Conservation (phyloP, 2,888 invertebrate genomes). For the Phoronis australis region DNA sequence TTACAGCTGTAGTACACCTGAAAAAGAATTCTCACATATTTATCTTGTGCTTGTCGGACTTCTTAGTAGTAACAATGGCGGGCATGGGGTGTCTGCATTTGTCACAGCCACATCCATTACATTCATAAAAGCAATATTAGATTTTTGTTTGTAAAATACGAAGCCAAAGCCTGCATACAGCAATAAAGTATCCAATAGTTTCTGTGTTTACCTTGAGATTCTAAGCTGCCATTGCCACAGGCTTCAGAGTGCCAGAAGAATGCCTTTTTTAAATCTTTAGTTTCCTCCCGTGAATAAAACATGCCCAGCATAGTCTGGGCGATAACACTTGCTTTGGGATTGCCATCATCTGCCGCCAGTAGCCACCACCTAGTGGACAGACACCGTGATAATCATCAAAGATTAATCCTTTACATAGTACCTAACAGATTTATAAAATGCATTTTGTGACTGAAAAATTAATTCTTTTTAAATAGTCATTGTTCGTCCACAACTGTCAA, state of each 20-base stretch:
- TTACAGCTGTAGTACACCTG: no score
- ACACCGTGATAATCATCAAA: no score
- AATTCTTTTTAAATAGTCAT: no score
- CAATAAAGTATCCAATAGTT: not conserved
- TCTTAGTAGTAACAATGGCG: no score
- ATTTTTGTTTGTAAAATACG: no score
- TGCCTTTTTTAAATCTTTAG: slow-evolving; percentile 39
- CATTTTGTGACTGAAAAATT: not conserved
- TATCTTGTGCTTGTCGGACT: no score
- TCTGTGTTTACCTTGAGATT: slow-evolving; percentile 50
- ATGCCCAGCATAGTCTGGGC: slow-evolving; percentile 50
- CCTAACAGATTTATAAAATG: not conserved
- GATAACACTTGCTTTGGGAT: slow-evolving; percentile 43
- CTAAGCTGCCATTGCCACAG: slow-evolving; percentile 50
- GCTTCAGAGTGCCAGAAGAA: slow-evolving; percentile 54
- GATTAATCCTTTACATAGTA: no score
- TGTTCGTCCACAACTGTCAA: no score
- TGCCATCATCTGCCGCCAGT: slow-evolving; percentile 51
- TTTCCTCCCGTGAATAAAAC: slow-evolving; percentile 42
- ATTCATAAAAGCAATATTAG: no score
- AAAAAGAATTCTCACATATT: no score
- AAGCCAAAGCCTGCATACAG: no score
- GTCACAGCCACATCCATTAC: no score
- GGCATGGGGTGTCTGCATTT: not conserved
- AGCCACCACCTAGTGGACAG: slow-evolving; percentile 50